Base-by-base conservation (phyloP, 2,113 vertebrate species). In the Pungitius pungitius region DNA sequence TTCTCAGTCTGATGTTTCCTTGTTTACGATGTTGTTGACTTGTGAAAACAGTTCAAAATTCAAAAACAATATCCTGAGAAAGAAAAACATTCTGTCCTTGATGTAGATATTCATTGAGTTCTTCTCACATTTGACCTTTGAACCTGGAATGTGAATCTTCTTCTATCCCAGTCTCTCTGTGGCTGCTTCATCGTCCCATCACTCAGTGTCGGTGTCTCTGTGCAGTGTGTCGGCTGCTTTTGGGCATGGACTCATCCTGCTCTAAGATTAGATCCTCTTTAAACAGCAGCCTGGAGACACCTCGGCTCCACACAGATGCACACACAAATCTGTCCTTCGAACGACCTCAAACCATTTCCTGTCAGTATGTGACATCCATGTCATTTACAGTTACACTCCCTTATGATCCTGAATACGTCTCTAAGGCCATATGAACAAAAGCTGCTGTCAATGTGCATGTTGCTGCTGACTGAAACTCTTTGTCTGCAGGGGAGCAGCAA, bases 191-290 rank as follows among this genome's bases (percentile, higher is more conserved):
- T 12, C 37, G 15, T n/a, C 39, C 18, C 22, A 12, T 0, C 18
- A 66, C 42, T 40, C 18, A 67, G 11, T 10, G 43, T n/a, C 10
- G 27, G 66, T 57, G 12, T 30, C 37, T 27, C 37, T 13, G 37
- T 35, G 20, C 26, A 39, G 33, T 45, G 33, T 67, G 58, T 49
- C 33, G 9, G 14, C 1, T 51, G 68, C 59, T 75, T 49, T 18
- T 35, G 52, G 78, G 35, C 58, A 75, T 75, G 64, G 58, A 58
- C 65, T 64, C 51, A 75, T 69, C 74, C 15, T 51, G 51, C 20
- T 80, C 64, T 80, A 74, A 80, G 65, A 80, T 80, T 80, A 74
- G 64, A 74, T 56, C 11, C 8, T 57, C 27, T 37, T 65, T 27
- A 17, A 68, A 61, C 69, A 68, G 2, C 57, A 56, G 77, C 70